phyloP scores from a whole-genome alignment of 2,888 invertebrate genomes.

The Automeris io region DNA sequence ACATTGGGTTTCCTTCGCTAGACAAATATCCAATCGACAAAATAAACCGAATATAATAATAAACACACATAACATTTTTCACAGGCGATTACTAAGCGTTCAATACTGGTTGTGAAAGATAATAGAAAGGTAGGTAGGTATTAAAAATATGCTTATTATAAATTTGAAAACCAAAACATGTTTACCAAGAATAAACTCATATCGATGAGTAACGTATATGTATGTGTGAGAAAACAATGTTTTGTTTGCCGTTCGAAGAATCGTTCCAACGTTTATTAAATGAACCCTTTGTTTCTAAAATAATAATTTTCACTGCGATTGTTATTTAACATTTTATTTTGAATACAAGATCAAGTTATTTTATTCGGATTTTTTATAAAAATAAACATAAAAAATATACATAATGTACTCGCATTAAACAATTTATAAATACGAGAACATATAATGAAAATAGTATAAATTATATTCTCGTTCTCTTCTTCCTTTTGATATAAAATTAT shows the following conservation, averaged over 20 bases:
- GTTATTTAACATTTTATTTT: too few relatives aligned
- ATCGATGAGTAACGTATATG: background rate
- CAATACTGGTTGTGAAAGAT: background rate
- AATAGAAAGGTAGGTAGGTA: background rate
- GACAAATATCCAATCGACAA: background rate
- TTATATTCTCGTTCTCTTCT: too few relatives aligned
- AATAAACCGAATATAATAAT: background rate
- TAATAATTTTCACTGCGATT: too few relatives aligned
- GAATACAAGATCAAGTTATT: too few relatives aligned
- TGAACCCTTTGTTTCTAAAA: background rate
- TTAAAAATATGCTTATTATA: background rate
- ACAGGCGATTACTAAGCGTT: background rate
- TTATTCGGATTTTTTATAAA: too few relatives aligned
- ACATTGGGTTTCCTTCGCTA: background rate
- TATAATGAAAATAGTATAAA: too few relatives aligned
- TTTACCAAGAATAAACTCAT: background rate
- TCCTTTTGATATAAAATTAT: too few relatives aligned
- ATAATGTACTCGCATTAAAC: too few relatives aligned
- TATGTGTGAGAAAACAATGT: constrained; percentile 1
- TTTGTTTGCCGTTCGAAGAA: constrained; percentile 4
- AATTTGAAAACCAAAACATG: background rate
- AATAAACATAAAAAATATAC: too few relatives aligned
- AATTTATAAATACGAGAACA: too few relatives aligned
- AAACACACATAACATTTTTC: background rate
- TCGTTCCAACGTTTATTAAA: background rate